phyloP scores from a whole-genome alignment of 2,113 vertebrate genomes.

The Nerophis ophidion region DNA sequence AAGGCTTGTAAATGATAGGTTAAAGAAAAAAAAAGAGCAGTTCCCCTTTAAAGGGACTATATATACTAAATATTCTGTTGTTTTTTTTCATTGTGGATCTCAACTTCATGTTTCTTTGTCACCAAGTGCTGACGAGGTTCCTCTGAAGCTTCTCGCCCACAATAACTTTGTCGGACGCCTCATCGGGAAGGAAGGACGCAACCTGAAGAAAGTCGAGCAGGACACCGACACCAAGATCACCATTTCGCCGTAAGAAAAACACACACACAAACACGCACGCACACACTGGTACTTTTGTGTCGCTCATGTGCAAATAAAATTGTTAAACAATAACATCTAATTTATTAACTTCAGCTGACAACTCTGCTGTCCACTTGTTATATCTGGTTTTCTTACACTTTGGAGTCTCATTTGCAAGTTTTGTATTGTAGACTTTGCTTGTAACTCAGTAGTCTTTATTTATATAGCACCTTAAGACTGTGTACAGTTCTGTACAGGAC shows the following conservation, averaged over 20 bases:
- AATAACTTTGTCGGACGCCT: conserved; percentile 94
- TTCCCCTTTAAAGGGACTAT: not conserved
- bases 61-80: too few species aligned
- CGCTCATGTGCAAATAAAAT: too few species aligned
- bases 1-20: not conserved
- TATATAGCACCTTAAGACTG: too few species aligned
- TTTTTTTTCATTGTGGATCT: not conserved
- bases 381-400: too few species aligned
- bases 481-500: too few species aligned
- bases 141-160: conserved; percentile 90
- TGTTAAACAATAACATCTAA: too few species aligned
- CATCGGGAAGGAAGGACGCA: conserved; percentile 92
- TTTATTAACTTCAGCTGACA: too few species aligned
- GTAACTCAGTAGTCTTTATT: too few species aligned
- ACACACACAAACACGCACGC: not conserved
- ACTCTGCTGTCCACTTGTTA: too few species aligned
- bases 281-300: too few species aligned
- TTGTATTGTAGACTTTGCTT: too few species aligned
- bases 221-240: conserved; percentile 96
- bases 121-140: conserved; percentile 88
- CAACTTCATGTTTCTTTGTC: not conserved
- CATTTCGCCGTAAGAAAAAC: conserved; percentile 83
- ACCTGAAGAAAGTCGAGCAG: conserved; percentile 94
- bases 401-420: too few species aligned
- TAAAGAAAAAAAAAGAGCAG: not conserved